phyloP scores from a whole-genome alignment of 2,797 vertebrate species.

The Sebastes steindachneri region DNA sequence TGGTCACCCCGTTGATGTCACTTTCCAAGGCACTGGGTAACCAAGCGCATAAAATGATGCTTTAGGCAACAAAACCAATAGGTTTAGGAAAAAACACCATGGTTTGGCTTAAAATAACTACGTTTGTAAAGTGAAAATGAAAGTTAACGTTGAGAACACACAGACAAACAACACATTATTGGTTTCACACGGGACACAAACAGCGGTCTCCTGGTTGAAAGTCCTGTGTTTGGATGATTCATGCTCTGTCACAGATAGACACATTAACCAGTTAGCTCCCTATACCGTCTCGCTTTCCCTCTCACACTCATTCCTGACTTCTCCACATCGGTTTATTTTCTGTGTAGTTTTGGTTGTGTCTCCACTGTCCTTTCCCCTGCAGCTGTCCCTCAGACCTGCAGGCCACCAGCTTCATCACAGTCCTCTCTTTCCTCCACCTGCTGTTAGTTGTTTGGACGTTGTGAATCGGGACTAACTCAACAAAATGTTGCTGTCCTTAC shows the following conservation, averaged over 20 bases:
- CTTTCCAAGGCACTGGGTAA: no score
- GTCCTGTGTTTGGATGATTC: background rate
- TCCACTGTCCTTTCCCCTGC: background rate
- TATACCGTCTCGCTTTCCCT: background rate
- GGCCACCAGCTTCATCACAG: background rate
- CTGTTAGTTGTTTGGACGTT: background rate
- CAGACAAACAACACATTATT: no score
- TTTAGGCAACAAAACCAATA: no score
- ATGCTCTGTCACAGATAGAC: background rate
- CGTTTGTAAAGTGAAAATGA: no score
- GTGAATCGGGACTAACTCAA: background rate
- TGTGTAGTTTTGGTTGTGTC: background rate
- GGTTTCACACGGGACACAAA: no score
- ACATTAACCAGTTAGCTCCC: background rate
- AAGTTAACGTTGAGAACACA: no score
- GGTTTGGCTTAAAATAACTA: no score
- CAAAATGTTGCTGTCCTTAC: background rate
- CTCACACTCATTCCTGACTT: background rate
- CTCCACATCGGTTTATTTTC: background rate
- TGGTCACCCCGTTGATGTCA: no score
- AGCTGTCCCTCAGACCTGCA: conserved; percentile 5
- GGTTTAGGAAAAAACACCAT: no score
- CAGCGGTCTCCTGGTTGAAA: no score
- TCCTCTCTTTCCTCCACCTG: background rate
- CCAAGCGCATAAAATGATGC: no score